These are phyloP conservation scores for Drosophila vallismaia DNA, from an alignment of 2,888 invertebrate genomes.

Conservation along the genomic window DNA sequence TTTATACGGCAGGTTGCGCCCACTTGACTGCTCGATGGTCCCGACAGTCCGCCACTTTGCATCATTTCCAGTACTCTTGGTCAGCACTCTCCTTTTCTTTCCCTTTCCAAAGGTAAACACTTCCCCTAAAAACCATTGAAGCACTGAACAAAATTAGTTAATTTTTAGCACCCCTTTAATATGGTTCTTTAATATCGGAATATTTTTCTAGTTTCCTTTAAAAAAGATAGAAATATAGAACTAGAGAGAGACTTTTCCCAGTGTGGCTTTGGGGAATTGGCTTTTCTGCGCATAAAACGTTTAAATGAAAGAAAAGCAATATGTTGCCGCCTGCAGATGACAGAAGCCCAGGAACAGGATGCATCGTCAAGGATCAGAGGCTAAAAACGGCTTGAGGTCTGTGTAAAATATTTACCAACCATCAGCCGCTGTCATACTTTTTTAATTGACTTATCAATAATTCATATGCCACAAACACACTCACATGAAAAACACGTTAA, in stretches of 20 bases:
- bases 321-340: slow-evolving; percentile 43
- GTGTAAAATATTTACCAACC: slow-evolving; percentile 77
- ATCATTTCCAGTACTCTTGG: slow-evolving; percentile 32
- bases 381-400: slow-evolving; percentile 37
- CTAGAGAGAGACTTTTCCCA: neutral
- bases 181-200: neutral
- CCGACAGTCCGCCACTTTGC: slow-evolving; percentile 45
- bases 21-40: slow-evolving; percentile 73
- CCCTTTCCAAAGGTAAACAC: neutral
- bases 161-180: too few species aligned
- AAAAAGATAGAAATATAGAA: too few species aligned
- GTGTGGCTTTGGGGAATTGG: slow-evolving; percentile 18
- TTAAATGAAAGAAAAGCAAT: slow-evolving; percentile 47
- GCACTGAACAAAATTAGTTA: neutral
- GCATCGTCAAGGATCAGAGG: slow-evolving; percentile 11
- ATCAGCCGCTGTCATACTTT: slow-evolving; percentile 75
- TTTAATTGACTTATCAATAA: slow-evolving; percentile 83
- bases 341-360: slow-evolving; percentile 26
- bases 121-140: slow-evolving; percentile 17
- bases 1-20: slow-evolving; percentile 68
- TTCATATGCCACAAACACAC: slow-evolving; percentile 63
- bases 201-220: neutral
- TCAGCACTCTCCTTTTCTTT: neutral
- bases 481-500: neutral
- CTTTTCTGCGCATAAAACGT: slow-evolving; percentile 45